phyloP scores from a whole-genome alignment of 2,888 invertebrate species.

The Tipula vernalis region DNA sequence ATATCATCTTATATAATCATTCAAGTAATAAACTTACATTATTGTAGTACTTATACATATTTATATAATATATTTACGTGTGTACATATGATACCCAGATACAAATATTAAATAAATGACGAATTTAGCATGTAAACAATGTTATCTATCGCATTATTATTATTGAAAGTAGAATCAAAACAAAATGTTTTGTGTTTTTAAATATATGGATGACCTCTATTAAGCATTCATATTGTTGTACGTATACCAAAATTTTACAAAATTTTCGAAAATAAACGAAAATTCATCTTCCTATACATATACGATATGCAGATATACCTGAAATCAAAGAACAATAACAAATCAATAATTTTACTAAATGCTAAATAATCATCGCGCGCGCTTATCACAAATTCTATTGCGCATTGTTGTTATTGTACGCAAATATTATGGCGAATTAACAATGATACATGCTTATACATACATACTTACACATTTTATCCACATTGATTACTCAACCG shows the following conservation, averaged over 20 bases:
- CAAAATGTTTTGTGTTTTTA: background rate
- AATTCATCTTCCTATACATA: no score
- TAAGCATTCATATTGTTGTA: background rate
- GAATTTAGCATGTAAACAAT: background rate
- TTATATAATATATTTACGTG: background rate
- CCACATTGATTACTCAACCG: background rate
- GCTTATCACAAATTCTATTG: no score
- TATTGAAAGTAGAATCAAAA: background rate
- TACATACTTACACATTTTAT: background rate
- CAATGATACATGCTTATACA: background rate
- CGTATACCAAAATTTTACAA: no score
- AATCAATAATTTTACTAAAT: no score
- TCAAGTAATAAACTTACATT: no score
- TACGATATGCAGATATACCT: no score
- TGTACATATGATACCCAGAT: background rate
- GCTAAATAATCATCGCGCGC: no score
- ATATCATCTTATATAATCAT: no score
- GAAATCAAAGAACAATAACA: no score
- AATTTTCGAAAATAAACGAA: no score
- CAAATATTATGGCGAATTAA: no score
- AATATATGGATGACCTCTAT: background rate
- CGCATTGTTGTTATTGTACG: no score
- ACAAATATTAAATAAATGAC: background rate
- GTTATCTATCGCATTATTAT: background rate
- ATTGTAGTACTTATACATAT: background rate